Evolutionary conservation across 1,140 invertebrate genomes (phyloP), one percentile per base, ranked within the genome.

Genomic region (Drosophila kepulauana): DNA sequence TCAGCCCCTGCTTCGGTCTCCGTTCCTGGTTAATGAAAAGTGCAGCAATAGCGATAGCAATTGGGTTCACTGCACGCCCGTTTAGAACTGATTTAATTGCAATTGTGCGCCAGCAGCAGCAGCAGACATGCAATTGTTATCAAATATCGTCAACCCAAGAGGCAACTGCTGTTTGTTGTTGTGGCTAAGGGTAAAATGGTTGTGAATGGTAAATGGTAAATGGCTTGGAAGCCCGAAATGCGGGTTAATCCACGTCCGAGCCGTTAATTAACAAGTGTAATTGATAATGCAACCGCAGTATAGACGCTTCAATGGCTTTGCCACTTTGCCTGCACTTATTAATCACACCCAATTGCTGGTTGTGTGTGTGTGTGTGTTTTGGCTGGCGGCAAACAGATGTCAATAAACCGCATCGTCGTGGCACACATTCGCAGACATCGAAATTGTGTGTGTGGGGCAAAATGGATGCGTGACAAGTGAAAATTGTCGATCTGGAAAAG

Each of bases 1-100:
- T 35, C n/a, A 11, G 8, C 5, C 8, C 25, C 2, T 49, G 25
- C 5, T 20, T 52, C 2, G 20, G 16, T 25, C 16, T 20, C 15
- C 46, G 15, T 20, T 8, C 6, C 46, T 25, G 68, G 46, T 65
- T 75, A 75, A 78, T 85, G 64, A 75, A 78, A 48, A 75, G 68
- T 63, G 45, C 28, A 65, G 64, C 13, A 52, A 38, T 3, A 69
- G 15, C 33, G 41, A 52, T 33, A 28, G 63, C 68, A 86, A 76
- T 88, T 82, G 81, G 66, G 62, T 72, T 63, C 73, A 72, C 54
- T 65, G 65, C 63, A 77, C 74, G 82, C 84, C 77, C 77, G 69
- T 84, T 87, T 87, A 80, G 80, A 87, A 88, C 84, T 80, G 84
- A 87, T 87, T 87, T 87, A 87, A 87, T 87, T 87, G 84, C 84